phyloP scores from a whole-genome alignment of 2,888 invertebrate genomes.

The Salticus scenicus region DNA sequence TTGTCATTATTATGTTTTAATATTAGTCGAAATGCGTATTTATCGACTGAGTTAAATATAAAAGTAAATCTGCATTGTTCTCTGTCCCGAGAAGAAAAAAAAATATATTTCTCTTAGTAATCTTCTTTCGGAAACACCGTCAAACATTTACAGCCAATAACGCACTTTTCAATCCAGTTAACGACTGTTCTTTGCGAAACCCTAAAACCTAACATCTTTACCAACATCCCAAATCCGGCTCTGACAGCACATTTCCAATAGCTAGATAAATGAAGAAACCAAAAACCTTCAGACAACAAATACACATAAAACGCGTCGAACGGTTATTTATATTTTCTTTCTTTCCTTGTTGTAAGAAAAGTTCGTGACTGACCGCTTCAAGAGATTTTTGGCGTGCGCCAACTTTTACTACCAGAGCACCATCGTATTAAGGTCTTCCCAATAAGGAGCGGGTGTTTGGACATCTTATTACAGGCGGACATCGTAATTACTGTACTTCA shows the following conservation, averaged over 20 bases:
- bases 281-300: slow-evolving; percentile 14
- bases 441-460: slow-evolving; percentile 61
- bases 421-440: slow-evolving; percentile 67
- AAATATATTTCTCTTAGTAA: too few species aligned
- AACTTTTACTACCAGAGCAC: slow-evolving; percentile 56
- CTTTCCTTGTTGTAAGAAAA: slow-evolving; percentile 33
- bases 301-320: slow-evolving; percentile 57
- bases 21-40: too few species aligned
- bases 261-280: background rate
- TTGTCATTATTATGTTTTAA: too few species aligned
- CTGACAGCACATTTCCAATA: background rate
- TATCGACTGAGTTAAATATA: too few species aligned
- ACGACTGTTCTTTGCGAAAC: slow-evolving; percentile 8
- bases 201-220: background rate
- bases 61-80: too few species aligned
- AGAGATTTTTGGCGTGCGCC: slow-evolving; percentile 57
- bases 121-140: too few species aligned
- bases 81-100: too few species aligned
- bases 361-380: slow-evolving; percentile 66
- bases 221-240: slow-evolving; percentile 7
- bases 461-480: slow-evolving; percentile 65
- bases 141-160: background rate
- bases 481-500: slow-evolving; percentile 62
- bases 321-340: slow-evolving; percentile 19
- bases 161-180: background rate